Conservation (phyloP, 2,797 vertebrate genomes). For the Pseudopleuronectes americanus region DNA sequence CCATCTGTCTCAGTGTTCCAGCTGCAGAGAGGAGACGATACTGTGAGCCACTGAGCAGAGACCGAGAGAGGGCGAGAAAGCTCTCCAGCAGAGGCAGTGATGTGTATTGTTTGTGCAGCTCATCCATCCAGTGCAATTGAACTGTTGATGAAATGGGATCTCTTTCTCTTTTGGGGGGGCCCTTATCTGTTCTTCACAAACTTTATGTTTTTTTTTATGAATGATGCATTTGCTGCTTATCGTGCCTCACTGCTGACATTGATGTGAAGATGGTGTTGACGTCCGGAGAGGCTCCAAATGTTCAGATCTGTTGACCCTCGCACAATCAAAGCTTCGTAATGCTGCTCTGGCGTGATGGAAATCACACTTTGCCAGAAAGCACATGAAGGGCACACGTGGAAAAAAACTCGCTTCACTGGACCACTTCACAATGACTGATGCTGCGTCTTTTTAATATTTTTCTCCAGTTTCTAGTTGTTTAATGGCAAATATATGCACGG, state of each 20-base stretch:
- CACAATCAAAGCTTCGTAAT: too few relatives aligned
- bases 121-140: conserved; percentile 22
- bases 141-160: conserved; percentile 10
- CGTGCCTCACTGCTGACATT: conserved; percentile 26
- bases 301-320: conserved; percentile 38
- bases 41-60: conserved; percentile 19
- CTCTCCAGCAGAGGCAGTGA: conserved; percentile 14
- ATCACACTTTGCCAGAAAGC: too few relatives aligned
- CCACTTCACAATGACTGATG: too few relatives aligned
- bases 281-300: conserved; percentile 25
- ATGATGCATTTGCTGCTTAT: conserved; percentile 38
- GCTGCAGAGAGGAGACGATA: conserved; percentile 31
- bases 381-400: too few relatives aligned
- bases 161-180: neutral
- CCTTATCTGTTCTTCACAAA: conserved; percentile 13
- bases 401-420: too few relatives aligned
- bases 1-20: conserved; percentile 44
- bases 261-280: conserved; percentile 34
- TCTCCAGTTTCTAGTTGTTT: too few relatives aligned
- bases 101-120: conserved; percentile 25
- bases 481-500: too few relatives aligned
- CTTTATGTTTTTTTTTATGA: conserved; percentile 27
- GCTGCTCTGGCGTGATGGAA: too few relatives aligned
- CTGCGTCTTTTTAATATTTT: too few relatives aligned
- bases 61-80: neutral